A percentile compares a stretch with the other conserved stretches of the same genome.
Evolutionary conservation across 2,888 invertebrate genomes (phyloP).

Genomic region (Polydrusus cervinus): DNA sequence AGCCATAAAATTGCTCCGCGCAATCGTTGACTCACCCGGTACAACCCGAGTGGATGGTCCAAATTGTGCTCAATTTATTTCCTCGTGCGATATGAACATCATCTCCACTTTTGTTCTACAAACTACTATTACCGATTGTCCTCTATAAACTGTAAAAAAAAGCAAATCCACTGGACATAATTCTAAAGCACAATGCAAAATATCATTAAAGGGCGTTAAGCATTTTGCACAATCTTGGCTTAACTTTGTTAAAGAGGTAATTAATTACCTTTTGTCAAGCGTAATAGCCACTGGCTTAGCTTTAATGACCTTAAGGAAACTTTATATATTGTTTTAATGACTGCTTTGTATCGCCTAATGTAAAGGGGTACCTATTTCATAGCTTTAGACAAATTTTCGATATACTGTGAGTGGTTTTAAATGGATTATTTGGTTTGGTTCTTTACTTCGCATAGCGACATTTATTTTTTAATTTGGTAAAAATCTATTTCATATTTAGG

Average conservation of each 20-base stretch:
- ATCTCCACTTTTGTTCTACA: no score
- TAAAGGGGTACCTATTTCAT: constrained; percentile 3
- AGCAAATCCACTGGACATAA: constrained; percentile 28
- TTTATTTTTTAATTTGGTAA: no score
- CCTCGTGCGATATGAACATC: no score
- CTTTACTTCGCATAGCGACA: no score
- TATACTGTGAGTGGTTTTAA: not conserved
- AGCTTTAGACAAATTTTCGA: not conserved
- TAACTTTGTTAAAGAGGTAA: constrained; percentile 22
- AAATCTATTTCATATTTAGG: no score
- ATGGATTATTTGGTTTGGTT: no score
- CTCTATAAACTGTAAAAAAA: no score
- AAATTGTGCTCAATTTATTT: no score
- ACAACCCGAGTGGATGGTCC: no score
- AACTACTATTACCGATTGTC: not conserved
- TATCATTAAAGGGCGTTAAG: constrained; percentile 26
- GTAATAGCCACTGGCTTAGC: constrained; percentile 15
- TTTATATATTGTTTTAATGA: constrained; percentile 33
- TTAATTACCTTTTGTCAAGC: constrained; percentile 34
- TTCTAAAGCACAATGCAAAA: constrained; percentile 25
- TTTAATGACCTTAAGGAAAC: constrained; percentile 30
- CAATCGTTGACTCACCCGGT: no score
- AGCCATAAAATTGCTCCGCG: no score
- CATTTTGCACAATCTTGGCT: constrained; percentile 25
- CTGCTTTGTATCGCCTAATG: constrained; percentile 17